Evolutionary conservation across 2,888 invertebrate genomes (phyloP).

Genomic region (Acleris sparsana): DNA sequence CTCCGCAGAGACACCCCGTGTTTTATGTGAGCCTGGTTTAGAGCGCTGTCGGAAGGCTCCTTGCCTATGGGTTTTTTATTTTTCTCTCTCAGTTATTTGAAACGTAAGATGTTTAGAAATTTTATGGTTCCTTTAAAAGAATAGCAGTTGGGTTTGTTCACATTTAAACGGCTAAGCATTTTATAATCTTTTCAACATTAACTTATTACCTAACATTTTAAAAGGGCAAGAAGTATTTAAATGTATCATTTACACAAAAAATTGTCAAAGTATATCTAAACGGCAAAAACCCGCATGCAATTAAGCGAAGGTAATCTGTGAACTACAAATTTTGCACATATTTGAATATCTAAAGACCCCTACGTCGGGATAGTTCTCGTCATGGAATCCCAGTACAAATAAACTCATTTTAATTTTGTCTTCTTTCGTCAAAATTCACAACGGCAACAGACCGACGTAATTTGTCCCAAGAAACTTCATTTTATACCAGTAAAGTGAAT

Average conservation of each 20-base stretch:
- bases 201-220: no score
- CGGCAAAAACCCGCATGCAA: conserved; percentile 28
- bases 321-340: conserved; percentile 15
- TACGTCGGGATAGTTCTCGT: conserved; percentile 3
- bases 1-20: conserved; percentile 62
- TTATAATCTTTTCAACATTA: no score
- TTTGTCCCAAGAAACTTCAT: no score
- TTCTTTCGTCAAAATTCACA: no score
- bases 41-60: conserved; percentile 51
- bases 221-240: no score
- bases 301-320: conserved; percentile 12
- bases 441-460: no score
- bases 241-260: background rate
- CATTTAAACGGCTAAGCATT: no score
- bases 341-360: conserved; percentile 35
- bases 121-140: conserved; percentile 15
- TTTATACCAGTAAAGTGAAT: no score
- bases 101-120: conserved; percentile 31
- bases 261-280: conserved; percentile 1
- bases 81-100: conserved; percentile 41
- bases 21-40: conserved; percentile 66
- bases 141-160: background rate
- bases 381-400: no score
- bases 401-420: no score
- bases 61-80: conserved; percentile 40